These are phyloP conservation scores for Drosophila paranaensis DNA, from an alignment of 2,888 invertebrate species.

Conservation along the genomic window DNA sequence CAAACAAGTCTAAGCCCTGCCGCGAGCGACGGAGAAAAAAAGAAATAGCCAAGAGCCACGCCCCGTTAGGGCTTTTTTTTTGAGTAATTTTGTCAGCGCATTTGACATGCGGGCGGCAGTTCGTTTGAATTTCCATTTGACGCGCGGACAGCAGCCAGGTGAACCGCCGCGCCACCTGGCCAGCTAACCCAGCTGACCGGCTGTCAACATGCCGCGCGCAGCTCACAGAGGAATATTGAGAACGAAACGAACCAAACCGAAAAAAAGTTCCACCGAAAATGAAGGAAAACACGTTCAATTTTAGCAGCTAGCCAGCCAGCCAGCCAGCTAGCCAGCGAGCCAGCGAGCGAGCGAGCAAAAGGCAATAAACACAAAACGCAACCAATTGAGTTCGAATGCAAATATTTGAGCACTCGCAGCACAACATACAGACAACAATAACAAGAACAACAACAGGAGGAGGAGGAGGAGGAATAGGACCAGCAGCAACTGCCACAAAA, in stretches of 20 bases:
- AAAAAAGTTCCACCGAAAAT: constrained; percentile 3
- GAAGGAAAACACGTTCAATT: constrained; percentile 54
- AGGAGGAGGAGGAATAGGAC: not conserved
- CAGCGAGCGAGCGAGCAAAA: constrained; percentile 36
- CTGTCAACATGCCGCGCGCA: constrained; percentile 38
- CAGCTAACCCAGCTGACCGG: constrained; percentile 40
- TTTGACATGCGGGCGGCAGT: constrained; percentile 67
- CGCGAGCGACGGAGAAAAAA: constrained; percentile 1
- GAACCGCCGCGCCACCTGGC: constrained; percentile 33
- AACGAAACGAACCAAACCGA: constrained; percentile 2
- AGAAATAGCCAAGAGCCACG: constrained; percentile 6
- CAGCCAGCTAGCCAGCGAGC: constrained; percentile 5
- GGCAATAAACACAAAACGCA: constrained; percentile 79
- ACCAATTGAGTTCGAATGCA: constrained; percentile 79
- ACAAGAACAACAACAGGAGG: constrained; percentile 10
- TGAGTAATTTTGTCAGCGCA: constrained; percentile 17
- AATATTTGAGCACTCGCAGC: constrained; percentile 64
- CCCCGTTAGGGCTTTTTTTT: constrained; percentile 9
- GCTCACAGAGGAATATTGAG: constrained; percentile 45
- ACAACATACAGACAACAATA: constrained; percentile 20
- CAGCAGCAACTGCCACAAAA: constrained; percentile 21
- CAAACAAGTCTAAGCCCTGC: constrained; percentile 62
- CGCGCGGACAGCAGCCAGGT: not conserved
- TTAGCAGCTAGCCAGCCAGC: constrained; percentile 32
- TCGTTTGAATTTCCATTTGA: constrained; percentile 72